Conservation (phyloP, 2,113 vertebrate genomes). For the Pluvianellus socialis region DNA sequence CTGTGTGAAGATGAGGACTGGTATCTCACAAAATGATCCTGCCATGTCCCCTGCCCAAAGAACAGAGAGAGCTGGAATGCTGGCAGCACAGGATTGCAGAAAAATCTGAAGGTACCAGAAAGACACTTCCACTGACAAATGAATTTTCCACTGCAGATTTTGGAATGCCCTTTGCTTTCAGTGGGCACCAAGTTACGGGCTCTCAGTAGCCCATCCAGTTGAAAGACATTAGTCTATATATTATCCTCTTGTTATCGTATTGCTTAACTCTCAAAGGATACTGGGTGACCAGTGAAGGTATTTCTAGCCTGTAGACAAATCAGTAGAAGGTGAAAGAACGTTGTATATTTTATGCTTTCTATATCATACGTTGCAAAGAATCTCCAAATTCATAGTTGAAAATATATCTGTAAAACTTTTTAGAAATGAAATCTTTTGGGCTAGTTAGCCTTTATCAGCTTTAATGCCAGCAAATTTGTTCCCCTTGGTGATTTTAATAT, state of each 20-base stretch:
- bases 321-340: background rate
- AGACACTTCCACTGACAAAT: background rate
- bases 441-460: slow-evolving; percentile 47
- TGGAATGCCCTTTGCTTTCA: background rate
- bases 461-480: slow-evolving; percentile 54
- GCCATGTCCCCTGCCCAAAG: background rate
- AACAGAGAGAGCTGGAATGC: background rate
- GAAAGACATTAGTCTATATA: background rate
- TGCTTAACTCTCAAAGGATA: background rate
- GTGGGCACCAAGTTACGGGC: background rate
- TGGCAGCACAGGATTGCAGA: background rate
- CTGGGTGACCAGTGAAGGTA: background rate
- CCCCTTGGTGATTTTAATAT: slow-evolving; percentile 49
- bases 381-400: background rate
- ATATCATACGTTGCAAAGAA: background rate
- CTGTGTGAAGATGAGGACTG: background rate
- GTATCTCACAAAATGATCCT: background rate
- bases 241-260: background rate
- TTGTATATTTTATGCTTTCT: background rate
- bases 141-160: background rate
- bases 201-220: background rate
- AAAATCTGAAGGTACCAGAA: background rate
- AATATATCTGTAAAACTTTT: background rate
- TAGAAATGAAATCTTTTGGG: slow-evolving; percentile 16
- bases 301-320: background rate